A percentile compares a stretch with the other conserved stretches of the same genome.
Conservation (phyloP, 1,140 invertebrate genomes). For the Diorhabda sublineata region DNA sequence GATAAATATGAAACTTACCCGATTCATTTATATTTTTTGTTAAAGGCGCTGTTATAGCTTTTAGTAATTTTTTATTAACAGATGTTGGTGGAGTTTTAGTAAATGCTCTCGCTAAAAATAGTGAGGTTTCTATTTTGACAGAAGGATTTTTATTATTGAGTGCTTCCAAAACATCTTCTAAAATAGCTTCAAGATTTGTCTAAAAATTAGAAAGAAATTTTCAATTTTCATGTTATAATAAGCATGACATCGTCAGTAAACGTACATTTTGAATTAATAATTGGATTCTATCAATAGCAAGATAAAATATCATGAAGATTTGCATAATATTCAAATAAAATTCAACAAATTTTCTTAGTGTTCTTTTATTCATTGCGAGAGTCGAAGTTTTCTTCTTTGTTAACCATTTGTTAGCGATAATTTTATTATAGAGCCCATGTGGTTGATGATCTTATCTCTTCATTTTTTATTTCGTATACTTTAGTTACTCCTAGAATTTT, state of each 20-base stretch:
- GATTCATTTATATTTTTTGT: constrained; percentile 84
- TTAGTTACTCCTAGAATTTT: no score
- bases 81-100: constrained; percentile 71
- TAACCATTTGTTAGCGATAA: no score
- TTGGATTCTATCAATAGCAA: no score
- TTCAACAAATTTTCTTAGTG: no score
- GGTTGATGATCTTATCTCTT: no score
- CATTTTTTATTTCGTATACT: no score
- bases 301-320: no score
- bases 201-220: constrained; percentile 45
- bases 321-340: no score
- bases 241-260: neutral
- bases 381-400: no score
- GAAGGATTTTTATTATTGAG: constrained; percentile 93
- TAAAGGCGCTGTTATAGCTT: constrained; percentile 74
- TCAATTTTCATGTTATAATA: constrained; percentile 41
- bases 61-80: constrained; percentile 90
- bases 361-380: no score
- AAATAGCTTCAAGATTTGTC: constrained; percentile 81
- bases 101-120: constrained; percentile 84
- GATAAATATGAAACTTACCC: constrained; percentile 48
- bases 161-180: constrained; percentile 78
- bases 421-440: no score
- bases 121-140: constrained; percentile 87
- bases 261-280: no score